Evolutionary conservation across 1,140 invertebrate genomes (phyloP).

Genomic region (Papilio xuthus): DNA sequence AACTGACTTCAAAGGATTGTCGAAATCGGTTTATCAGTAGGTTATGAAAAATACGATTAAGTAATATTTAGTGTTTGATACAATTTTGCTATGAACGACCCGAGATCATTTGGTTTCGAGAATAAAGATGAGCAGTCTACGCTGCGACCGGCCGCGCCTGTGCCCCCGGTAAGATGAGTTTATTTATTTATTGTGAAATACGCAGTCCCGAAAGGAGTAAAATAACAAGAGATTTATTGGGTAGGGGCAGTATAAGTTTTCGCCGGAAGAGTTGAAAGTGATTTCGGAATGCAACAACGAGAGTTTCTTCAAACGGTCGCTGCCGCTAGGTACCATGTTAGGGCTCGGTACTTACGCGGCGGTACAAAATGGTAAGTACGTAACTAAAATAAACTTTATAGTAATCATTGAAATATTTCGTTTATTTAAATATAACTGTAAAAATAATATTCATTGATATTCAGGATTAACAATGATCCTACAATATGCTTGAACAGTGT

Average conservation of each 20-base stretch:
- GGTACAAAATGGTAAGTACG: slow-evolving; percentile 82
- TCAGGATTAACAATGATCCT: too few relatives aligned
- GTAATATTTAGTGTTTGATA: slow-evolving; percentile 4
- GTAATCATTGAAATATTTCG: not conserved
- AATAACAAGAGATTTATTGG: slow-evolving; percentile 68
- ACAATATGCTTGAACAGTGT: not conserved
- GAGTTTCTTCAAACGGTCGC: slow-evolving; percentile 86
- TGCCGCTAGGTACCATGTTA: slow-evolving; percentile 84
- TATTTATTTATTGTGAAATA: slow-evolving; percentile 23
- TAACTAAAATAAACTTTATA: not conserved
- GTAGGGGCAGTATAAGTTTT: slow-evolving; percentile 83
- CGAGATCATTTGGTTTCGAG: slow-evolving; percentile 53
- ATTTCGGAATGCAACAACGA: slow-evolving; percentile 87
- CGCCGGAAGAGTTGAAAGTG: slow-evolving; percentile 84
- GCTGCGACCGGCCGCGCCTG: slow-evolving; percentile 36
- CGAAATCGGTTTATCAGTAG: slow-evolving; percentile 19
- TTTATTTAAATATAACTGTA: not conserved
- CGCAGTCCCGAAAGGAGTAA: slow-evolving; percentile 24
- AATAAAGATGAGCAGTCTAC: slow-evolving; percentile 41
- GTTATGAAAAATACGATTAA: slow-evolving; percentile 18
- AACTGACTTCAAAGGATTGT: not conserved
- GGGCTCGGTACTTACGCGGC: slow-evolving; percentile 83
- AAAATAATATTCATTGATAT: too few relatives aligned
- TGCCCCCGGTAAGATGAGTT: slow-evolving; percentile 58
- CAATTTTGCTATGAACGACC: slow-evolving; percentile 50